A percentile compares a stretch with the other conserved stretches of the same genome.
Evolutionary conservation across 1,140 invertebrate species (phyloP).

Genomic region (Temnothorax nylanderi): DNA sequence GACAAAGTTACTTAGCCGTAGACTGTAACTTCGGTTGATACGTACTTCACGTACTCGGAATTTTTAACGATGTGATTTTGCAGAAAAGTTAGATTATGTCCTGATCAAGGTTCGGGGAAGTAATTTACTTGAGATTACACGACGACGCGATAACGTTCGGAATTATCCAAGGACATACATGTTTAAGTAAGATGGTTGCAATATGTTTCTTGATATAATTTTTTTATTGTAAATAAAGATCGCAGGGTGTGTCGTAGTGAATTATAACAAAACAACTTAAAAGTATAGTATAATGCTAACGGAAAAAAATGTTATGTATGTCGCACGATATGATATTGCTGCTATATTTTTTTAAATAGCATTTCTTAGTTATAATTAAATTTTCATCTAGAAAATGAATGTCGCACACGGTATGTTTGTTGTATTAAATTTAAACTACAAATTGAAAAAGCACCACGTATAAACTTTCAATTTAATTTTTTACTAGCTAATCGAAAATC

Average conservation of each 20-base stretch:
- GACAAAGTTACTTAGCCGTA: background rate
- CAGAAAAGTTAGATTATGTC: constrained; percentile 40
- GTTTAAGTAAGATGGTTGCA: background rate
- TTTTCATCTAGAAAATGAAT: background rate
- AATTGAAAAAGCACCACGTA: background rate
- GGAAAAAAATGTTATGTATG: constrained; percentile 5
- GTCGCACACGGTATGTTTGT: background rate
- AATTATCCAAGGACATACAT: background rate
- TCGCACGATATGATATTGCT: background rate
- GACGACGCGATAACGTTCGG: background rate
- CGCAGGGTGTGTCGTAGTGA: background rate
- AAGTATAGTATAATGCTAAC: constrained; percentile 2
- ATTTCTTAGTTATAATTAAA: constrained; percentile 36
- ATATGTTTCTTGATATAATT: background rate
- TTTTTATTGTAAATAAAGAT: background rate
- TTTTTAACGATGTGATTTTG: constrained; percentile 33
- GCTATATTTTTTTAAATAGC: background rate
- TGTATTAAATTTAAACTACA: background rate
- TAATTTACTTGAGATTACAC: constrained; percentile 32
- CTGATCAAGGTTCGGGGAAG: background rate
- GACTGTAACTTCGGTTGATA: background rate
- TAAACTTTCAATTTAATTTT: constrained; percentile 25
- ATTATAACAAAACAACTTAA: background rate
- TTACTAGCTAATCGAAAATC: background rate
- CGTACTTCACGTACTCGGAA: background rate